A percentile compares a stretch with the other conserved stretches of the same genome.
These are phyloP conservation scores for Chromobotia macracanthus DNA, from an alignment of 2,797 vertebrate species.

Conservation along the genomic window DNA sequence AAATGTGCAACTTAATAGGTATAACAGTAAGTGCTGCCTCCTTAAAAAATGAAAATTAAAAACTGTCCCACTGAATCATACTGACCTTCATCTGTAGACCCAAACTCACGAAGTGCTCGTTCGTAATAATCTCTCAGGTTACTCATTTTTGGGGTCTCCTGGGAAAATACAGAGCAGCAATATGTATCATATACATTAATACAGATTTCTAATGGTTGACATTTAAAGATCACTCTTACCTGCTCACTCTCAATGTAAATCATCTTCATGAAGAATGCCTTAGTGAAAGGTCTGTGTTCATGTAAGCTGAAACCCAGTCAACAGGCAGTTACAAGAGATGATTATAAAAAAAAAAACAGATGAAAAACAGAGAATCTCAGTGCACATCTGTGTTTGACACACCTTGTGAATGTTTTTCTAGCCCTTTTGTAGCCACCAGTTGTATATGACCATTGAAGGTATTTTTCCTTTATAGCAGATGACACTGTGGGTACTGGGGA, in stretches of 20 bases:
- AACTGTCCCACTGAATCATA: not conserved
- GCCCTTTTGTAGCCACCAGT: slow-evolving; percentile 87
- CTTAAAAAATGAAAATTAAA: not conserved
- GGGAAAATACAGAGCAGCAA: not conserved
- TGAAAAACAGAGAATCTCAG: not conserved
- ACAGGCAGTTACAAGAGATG: not conserved
- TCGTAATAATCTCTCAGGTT: slow-evolving; percentile 90
- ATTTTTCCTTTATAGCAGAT: slow-evolving; percentile 85
- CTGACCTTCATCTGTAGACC: slow-evolving; percentile 85
- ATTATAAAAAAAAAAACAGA: too few relatives aligned
- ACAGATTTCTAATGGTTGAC: not conserved
- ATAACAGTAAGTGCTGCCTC: not conserved
- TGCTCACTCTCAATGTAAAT: slow-evolving; percentile 92
- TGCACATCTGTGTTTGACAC: not conserved
- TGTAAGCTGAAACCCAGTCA: slow-evolving; percentile 77
- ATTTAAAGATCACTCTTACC: slow-evolving; percentile 70
- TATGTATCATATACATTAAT: not conserved
- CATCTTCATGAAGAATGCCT: slow-evolving; percentile 89
- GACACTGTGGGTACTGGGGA: slow-evolving; percentile 76
- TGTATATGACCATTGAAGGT: slow-evolving; percentile 89
- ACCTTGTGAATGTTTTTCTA: slow-evolving; percentile 86
- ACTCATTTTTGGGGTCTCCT: slow-evolving; percentile 86
- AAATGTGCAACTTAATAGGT: not conserved
- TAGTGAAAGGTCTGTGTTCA: slow-evolving; percentile 86
- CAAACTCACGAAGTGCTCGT: slow-evolving; percentile 91